These are phyloP conservation scores for Philaethria dido DNA, from an alignment of 2,888 invertebrate species.

Conservation along the genomic window DNA sequence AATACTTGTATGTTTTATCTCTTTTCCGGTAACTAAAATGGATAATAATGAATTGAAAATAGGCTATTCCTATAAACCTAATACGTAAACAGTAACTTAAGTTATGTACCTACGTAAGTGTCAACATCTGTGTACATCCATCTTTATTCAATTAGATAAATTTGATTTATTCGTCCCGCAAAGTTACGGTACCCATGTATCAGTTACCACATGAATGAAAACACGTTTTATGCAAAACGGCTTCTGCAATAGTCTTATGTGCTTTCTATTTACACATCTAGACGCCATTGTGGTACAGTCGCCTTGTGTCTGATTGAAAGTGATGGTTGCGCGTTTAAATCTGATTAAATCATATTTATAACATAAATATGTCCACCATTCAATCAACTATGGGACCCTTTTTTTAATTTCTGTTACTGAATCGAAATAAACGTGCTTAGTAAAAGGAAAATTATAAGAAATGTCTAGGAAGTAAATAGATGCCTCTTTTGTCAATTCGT, in stretches of 20 bases:
- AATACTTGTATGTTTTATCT: neutral
- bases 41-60: neutral
- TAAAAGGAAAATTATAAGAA: too few relatives aligned
- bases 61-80: neutral
- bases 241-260: conserved; percentile 7
- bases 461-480: too few relatives aligned
- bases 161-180: conserved; percentile 6
- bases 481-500: too few relatives aligned
- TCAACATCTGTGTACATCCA: neutral
- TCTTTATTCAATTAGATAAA: conserved; percentile 22
- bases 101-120: neutral
- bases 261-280: conserved; percentile 19
- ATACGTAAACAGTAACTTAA: neutral
- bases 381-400: too few relatives aligned
- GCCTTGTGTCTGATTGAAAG: neutral
- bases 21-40: neutral
- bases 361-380: too few relatives aligned
- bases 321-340: neutral
- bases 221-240: conserved; percentile 17
- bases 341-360: neutral
- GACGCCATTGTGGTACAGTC: neutral
- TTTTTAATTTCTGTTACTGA: too few relatives aligned
- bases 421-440: too few relatives aligned
- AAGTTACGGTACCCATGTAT: conserved; percentile 8
- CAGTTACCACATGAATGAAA: conserved; percentile 19